Conservation (phyloP, 1,140 invertebrate species). For the Ctenoplectra terminalis region DNA sequence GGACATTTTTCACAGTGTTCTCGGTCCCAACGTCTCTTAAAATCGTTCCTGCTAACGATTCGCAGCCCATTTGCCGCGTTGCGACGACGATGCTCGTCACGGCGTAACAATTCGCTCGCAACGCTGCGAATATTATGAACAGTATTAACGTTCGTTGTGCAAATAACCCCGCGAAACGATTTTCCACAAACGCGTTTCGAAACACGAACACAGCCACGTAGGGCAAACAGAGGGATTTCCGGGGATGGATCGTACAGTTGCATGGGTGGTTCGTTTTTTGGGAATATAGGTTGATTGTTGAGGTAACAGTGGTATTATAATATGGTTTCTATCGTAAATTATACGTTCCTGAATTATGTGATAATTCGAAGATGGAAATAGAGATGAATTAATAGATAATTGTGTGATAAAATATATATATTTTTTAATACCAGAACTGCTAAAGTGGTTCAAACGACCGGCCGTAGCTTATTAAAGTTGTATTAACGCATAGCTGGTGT, state of each 20-base stretch:
- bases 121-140: constrained; percentile 17
- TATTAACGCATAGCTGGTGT: no score
- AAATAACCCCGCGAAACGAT: constrained; percentile 19
- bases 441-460: no score
- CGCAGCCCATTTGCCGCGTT: constrained; percentile 25
- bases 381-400: no score
- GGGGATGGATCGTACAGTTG: neutral
- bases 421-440: no score
- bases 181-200: constrained; percentile 37
- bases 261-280: neutral
- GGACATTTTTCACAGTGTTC: neutral
- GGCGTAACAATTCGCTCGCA: neutral
- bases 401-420: no score
- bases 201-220: neutral
- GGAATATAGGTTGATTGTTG: neutral
- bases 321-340: neutral
- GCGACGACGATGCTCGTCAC: neutral
- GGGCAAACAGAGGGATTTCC: constrained; percentile 4
- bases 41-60: constrained; percentile 13
- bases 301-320: no score
- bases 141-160: constrained; percentile 26
- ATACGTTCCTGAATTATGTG: neutral
- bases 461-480: no score
- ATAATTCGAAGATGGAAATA: neutral
- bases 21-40: neutral